Conservation (phyloP, 2,113 vertebrate genomes). For the Ploceus nigricollis region DNA sequence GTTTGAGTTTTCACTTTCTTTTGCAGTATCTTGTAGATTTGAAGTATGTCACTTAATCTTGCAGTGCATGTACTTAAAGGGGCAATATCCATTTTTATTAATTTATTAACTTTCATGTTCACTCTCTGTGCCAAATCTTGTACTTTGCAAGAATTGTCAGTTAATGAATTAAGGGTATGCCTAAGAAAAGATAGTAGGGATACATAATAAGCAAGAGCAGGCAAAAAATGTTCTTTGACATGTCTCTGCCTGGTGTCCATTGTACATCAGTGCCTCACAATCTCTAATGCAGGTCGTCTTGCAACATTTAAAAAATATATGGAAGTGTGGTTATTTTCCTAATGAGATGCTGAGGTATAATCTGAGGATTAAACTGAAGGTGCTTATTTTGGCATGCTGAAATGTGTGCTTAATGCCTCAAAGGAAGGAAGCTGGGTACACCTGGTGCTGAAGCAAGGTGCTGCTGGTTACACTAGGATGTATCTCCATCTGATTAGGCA, state of each 20-base stretch:
- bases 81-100: neutral
- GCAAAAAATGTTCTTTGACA: neutral
- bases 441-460: neutral
- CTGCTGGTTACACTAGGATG: neutral
- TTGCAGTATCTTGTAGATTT: neutral
- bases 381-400: neutral
- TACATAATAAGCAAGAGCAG: neutral
- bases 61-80: neutral
- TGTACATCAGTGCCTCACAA: neutral
- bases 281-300: neutral
- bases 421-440: neutral
- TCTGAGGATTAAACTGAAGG: neutral
- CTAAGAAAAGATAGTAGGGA: neutral
- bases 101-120: neutral
- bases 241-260: neutral
- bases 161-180: neutral
- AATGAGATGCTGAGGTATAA: neutral
- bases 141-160: neutral
- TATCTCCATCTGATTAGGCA: neutral
- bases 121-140: neutral
- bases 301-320: neutral
- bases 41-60: neutral
- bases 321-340: neutral
- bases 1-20: neutral
- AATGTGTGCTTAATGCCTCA: neutral